Evolutionary conservation across 2,797 vertebrate genomes (phyloP).

Genomic region (Uromys caudimaculatus): DNA sequence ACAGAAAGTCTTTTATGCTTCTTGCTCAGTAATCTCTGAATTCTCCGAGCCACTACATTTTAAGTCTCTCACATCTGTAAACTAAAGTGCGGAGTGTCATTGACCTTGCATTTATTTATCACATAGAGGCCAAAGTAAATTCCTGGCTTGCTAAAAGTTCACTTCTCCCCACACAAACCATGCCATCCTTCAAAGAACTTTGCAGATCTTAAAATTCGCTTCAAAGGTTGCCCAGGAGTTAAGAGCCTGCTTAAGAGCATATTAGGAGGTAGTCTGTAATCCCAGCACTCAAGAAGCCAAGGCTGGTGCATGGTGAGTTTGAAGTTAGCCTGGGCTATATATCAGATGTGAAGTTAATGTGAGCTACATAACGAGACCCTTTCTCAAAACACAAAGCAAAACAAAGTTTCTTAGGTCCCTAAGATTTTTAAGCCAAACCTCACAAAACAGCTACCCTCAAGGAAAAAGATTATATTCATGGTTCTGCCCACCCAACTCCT

Average conservation of each 20-base stretch:
- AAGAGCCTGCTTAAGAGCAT: background rate
- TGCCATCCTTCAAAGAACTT: conserved; percentile 9
- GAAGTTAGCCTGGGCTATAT: background rate
- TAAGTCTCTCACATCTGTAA: background rate
- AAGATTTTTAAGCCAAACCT: conserved; percentile 43
- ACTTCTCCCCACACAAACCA: background rate
- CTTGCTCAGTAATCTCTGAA: background rate
- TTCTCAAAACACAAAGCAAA: background rate
- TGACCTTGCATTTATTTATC: background rate
- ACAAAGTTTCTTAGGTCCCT: background rate
- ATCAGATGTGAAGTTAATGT: background rate
- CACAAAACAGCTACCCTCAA: conserved; percentile 41
- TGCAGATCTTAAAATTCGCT: background rate
- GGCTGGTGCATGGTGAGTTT: background rate
- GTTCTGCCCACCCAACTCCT: background rate
- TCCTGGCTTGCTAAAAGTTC: background rate
- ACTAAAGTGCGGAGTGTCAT: background rate
- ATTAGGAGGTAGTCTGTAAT: background rate
- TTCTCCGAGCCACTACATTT: background rate
- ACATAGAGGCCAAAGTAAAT: background rate
- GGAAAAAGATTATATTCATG: background rate
- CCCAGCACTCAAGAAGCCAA: background rate
- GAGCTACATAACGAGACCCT: background rate
- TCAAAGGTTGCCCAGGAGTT: conserved; percentile 12
- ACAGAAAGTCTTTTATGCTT: background rate